A percentile compares a stretch with the other conserved stretches of the same genome.
These are phyloP conservation scores for Morbakka virulenta DNA, from an alignment of 30 jellyfish, hydroid and myxozoan species.

Conservation along the genomic window DNA sequence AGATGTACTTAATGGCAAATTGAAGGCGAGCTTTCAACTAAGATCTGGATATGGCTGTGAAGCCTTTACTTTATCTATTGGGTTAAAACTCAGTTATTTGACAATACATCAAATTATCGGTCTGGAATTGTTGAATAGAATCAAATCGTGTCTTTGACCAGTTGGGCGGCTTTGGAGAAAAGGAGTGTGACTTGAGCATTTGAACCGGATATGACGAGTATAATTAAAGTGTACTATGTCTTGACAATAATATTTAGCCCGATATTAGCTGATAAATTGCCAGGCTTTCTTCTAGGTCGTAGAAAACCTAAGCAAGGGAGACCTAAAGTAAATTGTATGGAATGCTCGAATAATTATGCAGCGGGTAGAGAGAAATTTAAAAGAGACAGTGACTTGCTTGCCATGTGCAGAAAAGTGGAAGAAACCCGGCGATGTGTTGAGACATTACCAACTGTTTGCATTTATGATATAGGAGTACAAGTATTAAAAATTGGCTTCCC, in stretches of 20 bases:
- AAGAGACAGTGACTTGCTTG: neutral
- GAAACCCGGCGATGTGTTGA: conserved; percentile 1
- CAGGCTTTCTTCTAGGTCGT: conserved; percentile 27
- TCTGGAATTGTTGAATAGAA: conserved; percentile 3
- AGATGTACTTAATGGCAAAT: conserved; percentile 29
- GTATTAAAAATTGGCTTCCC: conserved; percentile 7
- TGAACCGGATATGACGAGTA: conserved; percentile 72
- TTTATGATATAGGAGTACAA: neutral
- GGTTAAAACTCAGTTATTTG: neutral
- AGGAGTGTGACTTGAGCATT: conserved; percentile 30
- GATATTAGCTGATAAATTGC: conserved; percentile 34
- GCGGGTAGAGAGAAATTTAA: neutral
- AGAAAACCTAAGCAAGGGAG: neutral
- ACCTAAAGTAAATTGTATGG: neutral
- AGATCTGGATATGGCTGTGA: conserved; percentile 59
- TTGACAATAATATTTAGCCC: conserved; percentile 35
- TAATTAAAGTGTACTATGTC: conserved; percentile 51
- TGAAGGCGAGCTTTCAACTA: conserved; percentile 44
- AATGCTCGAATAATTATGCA: neutral
- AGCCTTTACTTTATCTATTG: conserved; percentile 34
- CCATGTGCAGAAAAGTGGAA: conserved; percentile 12
- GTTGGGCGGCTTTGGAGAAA: conserved; percentile 12
- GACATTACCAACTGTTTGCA: neutral
- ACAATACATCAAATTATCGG: conserved; percentile 53
- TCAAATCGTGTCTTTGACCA: conserved; percentile 29